Conservation (phyloP, 1,140 invertebrate genomes). For the Pomacea maculata region DNA sequence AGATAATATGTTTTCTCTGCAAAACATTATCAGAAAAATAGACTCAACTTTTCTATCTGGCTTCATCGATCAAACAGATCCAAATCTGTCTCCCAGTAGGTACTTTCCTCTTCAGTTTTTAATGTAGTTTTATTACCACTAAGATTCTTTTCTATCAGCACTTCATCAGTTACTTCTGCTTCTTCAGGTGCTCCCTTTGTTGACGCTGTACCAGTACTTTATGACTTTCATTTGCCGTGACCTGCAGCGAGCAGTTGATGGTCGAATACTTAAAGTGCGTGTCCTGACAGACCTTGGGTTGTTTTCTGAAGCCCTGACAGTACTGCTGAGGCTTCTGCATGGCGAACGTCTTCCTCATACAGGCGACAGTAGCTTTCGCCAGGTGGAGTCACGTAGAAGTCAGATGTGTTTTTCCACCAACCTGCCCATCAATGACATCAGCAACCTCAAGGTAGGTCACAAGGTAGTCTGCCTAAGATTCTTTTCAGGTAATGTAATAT, state of each 20-base stretch:
- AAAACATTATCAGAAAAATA: no score
- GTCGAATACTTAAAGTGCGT: conserved; percentile 59
- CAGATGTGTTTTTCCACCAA: conserved; percentile 48
- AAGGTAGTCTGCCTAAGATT: background rate
- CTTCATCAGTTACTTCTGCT: background rate
- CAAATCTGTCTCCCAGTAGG: no score
- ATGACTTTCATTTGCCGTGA: conserved; percentile 62
- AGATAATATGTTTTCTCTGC: no score
- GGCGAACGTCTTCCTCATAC: conserved; percentile 62
- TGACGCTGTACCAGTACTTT: conserved; percentile 62
- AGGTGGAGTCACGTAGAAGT: conserved; percentile 52
- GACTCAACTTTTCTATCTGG: no score
- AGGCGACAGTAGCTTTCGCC: conserved; percentile 60
- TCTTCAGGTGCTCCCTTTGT: conserved; percentile 59
- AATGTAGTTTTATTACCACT: no score
- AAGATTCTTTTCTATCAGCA: no score
- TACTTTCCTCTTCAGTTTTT: no score
- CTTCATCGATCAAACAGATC: no score
- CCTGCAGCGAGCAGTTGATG: conserved; percentile 60
- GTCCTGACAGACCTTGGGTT: conserved; percentile 59
- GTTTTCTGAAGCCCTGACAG: conserved; percentile 58
- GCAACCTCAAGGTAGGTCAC: conserved; percentile 54
- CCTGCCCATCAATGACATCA: conserved; percentile 53
- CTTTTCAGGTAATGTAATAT: no score
- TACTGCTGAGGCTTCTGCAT: conserved; percentile 58